Base-by-base conservation (phyloP, 1,140 invertebrate species). In the Helicoverpa armigera region DNA sequence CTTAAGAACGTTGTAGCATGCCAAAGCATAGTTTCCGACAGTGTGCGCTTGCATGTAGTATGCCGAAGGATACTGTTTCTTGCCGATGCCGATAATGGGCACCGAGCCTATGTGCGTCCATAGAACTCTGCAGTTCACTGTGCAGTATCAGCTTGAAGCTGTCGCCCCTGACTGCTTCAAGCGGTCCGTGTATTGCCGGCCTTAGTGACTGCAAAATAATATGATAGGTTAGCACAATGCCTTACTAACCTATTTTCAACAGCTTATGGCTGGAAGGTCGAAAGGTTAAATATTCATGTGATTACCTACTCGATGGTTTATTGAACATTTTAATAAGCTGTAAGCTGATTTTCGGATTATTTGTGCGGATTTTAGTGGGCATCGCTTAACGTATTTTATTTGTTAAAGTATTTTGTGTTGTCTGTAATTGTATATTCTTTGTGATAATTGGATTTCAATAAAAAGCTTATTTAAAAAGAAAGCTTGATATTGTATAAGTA, bases 191-290 rank as follows among this genome's bases (percentile, higher is more conserved):
- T 23, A 23, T 23, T 23, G 23, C 23, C 23, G 23, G 23, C 23
- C 23, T 23, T 70, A 23, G 18, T 31, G 43, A 70, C 67, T 70
- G 67, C 50, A 14, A 53, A 12, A 53, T 70, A 12, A 53, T 70
- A 2, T 70, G 50, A 70, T 70, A 53, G 67, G 67, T 70, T 29
- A 4, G 50, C 29, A 50, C 67, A 70, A 70, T 70, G 67, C 13
- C 16, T 18, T 67, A 50, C 48, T 9, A 54, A 51, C 12, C 67
- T 70, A 54, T 70, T 70, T 50, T 50, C 35, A 9, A 10, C 43
- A 18, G 63, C 9, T 50, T 18, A 18, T 16, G 16, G 16, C 9
- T 7, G n/a, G 12, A 14, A 50, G 63, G 4, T 18, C 14, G n/a
- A 10, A 23, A 50, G 35, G 43, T 67, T n/a, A 65, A 65, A 31